A percentile compares a stretch with the other conserved stretches of the same genome.
Evolutionary conservation across 2,888 invertebrate species (phyloP).

Genomic region (Conomelus anceps): DNA sequence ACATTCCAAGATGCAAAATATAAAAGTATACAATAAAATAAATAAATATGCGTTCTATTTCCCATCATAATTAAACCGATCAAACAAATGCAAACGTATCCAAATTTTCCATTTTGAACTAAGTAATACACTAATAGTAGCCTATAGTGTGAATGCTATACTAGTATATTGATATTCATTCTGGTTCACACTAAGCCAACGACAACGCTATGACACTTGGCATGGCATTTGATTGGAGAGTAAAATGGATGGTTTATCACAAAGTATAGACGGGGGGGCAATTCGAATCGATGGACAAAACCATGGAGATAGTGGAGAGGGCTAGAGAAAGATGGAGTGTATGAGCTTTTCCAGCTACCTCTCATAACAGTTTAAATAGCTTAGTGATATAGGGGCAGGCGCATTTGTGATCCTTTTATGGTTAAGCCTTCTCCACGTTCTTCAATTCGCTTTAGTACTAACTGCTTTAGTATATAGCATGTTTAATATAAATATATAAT

Average conservation of each 20-base stretch:
- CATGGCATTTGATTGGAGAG: not conserved
- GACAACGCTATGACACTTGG: not conserved
- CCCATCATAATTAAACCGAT: too few relatives aligned
- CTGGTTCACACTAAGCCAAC: not conserved
- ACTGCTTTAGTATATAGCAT: not conserved
- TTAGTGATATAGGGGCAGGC: not conserved
- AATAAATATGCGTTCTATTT: too few relatives aligned
- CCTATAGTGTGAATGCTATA: too few relatives aligned
- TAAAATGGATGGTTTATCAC: not conserved
- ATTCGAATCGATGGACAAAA: too few relatives aligned
- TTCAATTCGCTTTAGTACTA: not conserved
- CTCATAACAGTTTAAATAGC: not conserved
- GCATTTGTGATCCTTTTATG: not conserved
- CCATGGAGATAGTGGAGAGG: not conserved
- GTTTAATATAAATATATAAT: not conserved
- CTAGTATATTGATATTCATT: not conserved
- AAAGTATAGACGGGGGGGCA: not conserved
- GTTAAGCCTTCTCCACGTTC: not conserved
- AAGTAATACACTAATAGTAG: too few relatives aligned
- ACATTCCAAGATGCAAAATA: too few relatives aligned
- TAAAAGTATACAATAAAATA: too few relatives aligned
- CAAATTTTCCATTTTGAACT: too few relatives aligned
- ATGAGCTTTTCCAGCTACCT: not conserved
- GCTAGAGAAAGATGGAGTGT: not conserved
- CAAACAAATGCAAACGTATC: too few relatives aligned